These are phyloP conservation scores for Myripristis murdjan DNA, from an alignment of 2,797 vertebrate genomes.

Conservation along the genomic window DNA sequence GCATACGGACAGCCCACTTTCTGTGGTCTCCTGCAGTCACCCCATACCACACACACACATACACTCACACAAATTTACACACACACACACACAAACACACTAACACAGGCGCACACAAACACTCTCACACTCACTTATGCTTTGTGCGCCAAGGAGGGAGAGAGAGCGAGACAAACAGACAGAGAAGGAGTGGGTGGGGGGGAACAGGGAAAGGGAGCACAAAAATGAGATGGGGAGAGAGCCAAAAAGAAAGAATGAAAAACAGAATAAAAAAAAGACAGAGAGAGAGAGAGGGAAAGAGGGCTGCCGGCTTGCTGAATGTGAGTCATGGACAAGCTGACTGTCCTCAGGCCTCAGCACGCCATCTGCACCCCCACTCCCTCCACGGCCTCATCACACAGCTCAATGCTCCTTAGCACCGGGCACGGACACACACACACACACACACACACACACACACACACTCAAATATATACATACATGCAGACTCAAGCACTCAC, in stretches of 20 bases:
- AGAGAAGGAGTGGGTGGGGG: slow-evolving; percentile 1
- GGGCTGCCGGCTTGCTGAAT: slow-evolving; percentile 57
- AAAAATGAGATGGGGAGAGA: background rate
- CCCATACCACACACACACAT: no score
- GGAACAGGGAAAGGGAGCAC: no score
- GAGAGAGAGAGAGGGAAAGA: slow-evolving; percentile 11
- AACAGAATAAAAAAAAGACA: background rate
- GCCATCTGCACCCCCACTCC: slow-evolving; percentile 77
- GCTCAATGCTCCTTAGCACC: slow-evolving; percentile 53
- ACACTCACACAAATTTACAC: no score
- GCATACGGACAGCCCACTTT: no score
- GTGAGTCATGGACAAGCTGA: slow-evolving; percentile 77
- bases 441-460: slow-evolving; percentile 25
- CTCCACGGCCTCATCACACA: slow-evolving; percentile 68
- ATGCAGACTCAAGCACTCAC: no score
- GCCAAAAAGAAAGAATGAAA: background rate
- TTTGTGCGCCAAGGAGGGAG: slow-evolving; percentile 60
- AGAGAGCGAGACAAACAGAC: background rate
- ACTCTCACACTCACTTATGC: no score
- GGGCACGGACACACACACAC: slow-evolving; percentile 48
- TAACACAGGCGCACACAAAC: no score
- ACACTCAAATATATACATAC: slow-evolving; percentile 36
- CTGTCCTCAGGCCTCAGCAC: slow-evolving; percentile 73
- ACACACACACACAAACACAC: no score
- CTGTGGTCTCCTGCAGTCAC: no score